phyloP scores from a whole-genome alignment of 1,140 invertebrate genomes.

The Hylaeus volcanicus region DNA sequence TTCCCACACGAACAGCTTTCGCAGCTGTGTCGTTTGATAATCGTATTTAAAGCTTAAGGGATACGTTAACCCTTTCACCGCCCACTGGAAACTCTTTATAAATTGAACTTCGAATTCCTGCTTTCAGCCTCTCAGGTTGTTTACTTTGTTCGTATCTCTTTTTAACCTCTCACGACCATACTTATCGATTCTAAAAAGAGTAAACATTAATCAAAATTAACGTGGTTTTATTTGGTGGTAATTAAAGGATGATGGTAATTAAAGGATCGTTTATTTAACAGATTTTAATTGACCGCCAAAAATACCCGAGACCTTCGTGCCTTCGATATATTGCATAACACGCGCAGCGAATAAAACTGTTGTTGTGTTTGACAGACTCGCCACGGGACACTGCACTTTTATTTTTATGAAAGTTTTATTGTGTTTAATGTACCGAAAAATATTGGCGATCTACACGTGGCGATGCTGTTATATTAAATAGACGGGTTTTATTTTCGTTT shows the following conservation, averaged over 20 bases:
- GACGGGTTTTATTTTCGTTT: background rate
- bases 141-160: background rate
- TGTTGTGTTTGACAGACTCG: conserved; percentile 5
- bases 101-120: background rate
- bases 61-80: conserved; percentile 3
- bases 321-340: background rate
- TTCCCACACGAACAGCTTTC: conserved; percentile 30
- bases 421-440: conserved; percentile 3
- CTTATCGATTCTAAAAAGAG: too few relatives aligned
- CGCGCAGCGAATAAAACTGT: background rate
- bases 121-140: too few relatives aligned
- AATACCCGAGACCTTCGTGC: background rate
- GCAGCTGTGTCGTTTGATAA: background rate
- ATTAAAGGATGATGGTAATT: too few relatives aligned
- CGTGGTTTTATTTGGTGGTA: too few relatives aligned
- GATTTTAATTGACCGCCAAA: too few relatives aligned
- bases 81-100: background rate
- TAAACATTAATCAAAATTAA: too few relatives aligned
- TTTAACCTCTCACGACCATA: too few relatives aligned
- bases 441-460: background rate
- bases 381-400: conserved; percentile 7
- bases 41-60: background rate
- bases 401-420: conserved; percentile 20
- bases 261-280: too few relatives aligned
- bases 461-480: background rate